A percentile compares a stretch with the other conserved stretches of the same genome.
phyloP scores from a whole-genome alignment of 2,113 vertebrate genomes.

The Odobenus rosmarus region DNA sequence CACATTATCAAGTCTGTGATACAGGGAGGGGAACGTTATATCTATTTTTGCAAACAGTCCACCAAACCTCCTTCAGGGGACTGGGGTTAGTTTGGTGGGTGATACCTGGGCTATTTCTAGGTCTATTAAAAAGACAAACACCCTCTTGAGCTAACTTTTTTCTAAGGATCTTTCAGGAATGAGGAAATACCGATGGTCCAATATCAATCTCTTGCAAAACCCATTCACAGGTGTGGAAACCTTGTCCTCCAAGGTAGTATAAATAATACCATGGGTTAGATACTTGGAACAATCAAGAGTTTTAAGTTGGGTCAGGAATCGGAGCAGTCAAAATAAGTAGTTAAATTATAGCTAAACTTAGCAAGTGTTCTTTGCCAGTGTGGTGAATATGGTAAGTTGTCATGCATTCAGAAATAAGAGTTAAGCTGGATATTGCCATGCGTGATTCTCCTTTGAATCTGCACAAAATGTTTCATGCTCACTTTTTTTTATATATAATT shows the following conservation, averaged over 20 bases:
- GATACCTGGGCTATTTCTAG: neutral
- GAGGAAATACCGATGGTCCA: neutral
- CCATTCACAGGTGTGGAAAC: neutral
- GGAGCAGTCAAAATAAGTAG: neutral
- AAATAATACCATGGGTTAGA: neutral
- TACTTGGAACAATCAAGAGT: neutral
- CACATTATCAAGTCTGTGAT: neutral
- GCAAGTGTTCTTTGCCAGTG: neutral
- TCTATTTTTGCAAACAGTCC: neutral
- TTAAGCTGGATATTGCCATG: constrained; percentile 6
- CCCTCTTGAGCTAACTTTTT: constrained; percentile 12
- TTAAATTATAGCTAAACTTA: neutral
- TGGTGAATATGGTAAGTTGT: neutral
- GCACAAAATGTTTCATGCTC: constrained; percentile 60
- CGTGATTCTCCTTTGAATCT: constrained; percentile 53
- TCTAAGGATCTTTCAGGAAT: constrained; percentile 8
- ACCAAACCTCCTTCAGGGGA: neutral
- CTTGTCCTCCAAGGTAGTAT: neutral
- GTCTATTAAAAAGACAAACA: neutral
- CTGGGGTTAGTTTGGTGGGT: neutral
- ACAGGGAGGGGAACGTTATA: neutral
- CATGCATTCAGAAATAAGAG: constrained; percentile 26
- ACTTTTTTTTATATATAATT: constrained; percentile 75
- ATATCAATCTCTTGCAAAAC: neutral
- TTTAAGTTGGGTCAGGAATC: neutral